Percentiles rank a stretch among this genome's conserved stretches.
These are phyloP conservation scores for Andricus curvator DNA, from an alignment of 2,888 invertebrate genomes.

Conservation along the genomic window DNA sequence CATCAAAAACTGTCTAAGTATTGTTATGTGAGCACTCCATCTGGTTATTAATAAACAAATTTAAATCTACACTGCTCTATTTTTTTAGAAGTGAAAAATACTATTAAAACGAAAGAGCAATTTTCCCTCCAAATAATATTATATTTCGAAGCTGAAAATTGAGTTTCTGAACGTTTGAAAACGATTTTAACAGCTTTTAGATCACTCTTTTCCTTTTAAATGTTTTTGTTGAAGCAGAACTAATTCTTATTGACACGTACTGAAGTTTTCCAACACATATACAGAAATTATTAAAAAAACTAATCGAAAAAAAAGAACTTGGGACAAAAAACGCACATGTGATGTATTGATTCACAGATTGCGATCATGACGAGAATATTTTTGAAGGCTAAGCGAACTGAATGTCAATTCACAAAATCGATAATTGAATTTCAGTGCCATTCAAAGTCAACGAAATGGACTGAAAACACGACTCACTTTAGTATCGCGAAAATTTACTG, in stretches of 20 bases:
- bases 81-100: too few relatives aligned
- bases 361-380: conserved; percentile 18
- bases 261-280: not conserved
- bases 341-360: conserved; percentile 14
- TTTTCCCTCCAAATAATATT: too few relatives aligned
- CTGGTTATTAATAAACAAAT: too few relatives aligned
- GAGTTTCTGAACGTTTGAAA: not conserved
- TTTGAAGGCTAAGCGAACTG: not conserved
- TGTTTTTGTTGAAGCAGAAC: not conserved
- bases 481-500: too few relatives aligned
- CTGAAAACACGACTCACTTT: too few relatives aligned
- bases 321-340: not conserved
- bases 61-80: too few relatives aligned
- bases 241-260: not conserved
- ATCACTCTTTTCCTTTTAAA: not conserved
- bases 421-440: not conserved
- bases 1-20: too few relatives aligned
- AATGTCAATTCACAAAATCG: conserved; percentile 12
- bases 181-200: not conserved
- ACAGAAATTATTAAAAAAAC: not conserved
- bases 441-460: not conserved
- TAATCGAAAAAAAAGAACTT: not conserved
- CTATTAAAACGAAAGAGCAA: too few relatives aligned
- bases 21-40: too few relatives aligned
- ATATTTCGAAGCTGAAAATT: too few relatives aligned